Evolutionary conservation across 2,113 vertebrate species (phyloP).

Genomic region (Poeciliopsis retropinna): DNA sequence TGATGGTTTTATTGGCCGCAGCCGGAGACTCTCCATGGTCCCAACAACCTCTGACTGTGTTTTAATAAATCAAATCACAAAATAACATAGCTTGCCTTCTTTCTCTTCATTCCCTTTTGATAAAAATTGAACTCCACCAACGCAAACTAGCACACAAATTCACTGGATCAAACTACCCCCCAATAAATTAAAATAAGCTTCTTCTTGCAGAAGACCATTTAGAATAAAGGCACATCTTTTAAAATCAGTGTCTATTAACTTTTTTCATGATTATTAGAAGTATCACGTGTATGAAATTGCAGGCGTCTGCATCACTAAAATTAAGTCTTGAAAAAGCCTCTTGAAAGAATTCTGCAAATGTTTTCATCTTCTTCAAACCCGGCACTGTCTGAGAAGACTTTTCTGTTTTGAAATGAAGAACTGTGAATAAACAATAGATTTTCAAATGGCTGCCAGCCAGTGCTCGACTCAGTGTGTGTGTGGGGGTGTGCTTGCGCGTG

Average conservation of each 20-base stretch:
- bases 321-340: too few relatives aligned
- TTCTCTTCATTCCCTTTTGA: conserved; percentile 14
- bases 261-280: not conserved
- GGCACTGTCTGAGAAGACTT: conserved; percentile 28
- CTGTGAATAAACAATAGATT: conserved; percentile 65
- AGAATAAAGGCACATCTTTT: not conserved
- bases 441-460: conserved; percentile 63
- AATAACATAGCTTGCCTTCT: conserved; percentile 20
- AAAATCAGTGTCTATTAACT: not conserved
- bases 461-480: not conserved
- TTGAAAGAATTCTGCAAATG: not conserved
- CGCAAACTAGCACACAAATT: not conserved
- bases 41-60: conserved; percentile 83
- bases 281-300: not conserved
- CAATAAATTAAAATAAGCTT: not conserved
- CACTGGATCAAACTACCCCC: not conserved
- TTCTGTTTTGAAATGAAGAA: conserved; percentile 64
- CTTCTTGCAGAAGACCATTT: not conserved
- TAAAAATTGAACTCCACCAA: conserved; percentile 78
- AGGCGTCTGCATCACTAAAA: not conserved
- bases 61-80: conserved; percentile 83
- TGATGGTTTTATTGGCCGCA: conserved; percentile 66
- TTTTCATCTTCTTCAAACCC: conserved; percentile 21
- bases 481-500: not conserved
- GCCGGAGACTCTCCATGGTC: conserved; percentile 70